Evolutionary conservation across 2,113 vertebrate genomes (phyloP).

Genomic region (Otis tarda): DNA sequence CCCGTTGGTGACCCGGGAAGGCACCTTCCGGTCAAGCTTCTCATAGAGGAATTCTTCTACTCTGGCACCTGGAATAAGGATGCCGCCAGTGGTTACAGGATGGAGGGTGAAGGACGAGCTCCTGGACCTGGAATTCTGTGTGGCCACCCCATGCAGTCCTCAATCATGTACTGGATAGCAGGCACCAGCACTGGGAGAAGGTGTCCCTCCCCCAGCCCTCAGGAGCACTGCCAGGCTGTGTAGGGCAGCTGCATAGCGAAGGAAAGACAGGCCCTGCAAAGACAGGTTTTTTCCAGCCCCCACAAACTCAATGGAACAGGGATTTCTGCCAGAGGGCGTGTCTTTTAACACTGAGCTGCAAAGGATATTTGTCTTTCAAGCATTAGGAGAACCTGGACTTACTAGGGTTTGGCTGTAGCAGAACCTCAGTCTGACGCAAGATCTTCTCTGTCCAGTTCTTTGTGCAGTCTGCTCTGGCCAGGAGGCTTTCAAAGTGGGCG

Average conservation of each 20-base stretch:
- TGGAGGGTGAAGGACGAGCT: background rate
- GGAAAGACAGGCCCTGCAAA: background rate
- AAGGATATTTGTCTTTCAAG: background rate
- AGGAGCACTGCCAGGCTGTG: background rate
- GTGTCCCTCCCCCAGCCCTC: background rate
- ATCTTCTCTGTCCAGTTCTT: conserved; percentile 97
- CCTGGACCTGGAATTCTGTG: background rate
- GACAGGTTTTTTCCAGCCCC: background rate
- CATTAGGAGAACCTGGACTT: conserved; percentile 31
- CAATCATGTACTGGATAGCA: background rate
- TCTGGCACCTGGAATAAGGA: conserved; percentile 78
- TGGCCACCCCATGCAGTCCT: background rate
- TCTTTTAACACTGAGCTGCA: background rate
- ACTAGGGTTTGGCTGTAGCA: conserved; percentile 96
- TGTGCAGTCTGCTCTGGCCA: conserved; percentile 89
- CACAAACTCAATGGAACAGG: background rate
- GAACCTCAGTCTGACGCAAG: conserved; percentile 87
- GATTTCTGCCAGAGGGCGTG: background rate
- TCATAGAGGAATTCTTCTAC: conserved; percentile 97
- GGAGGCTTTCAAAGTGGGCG: conserved; percentile 89
- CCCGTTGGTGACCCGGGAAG: conserved; percentile 87
- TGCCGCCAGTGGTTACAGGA: background rate
- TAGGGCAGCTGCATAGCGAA: background rate
- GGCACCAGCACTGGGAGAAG: background rate
- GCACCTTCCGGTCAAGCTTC: conserved; percentile 92